Base-by-base conservation (phyloP, 2,888 invertebrate species). In the Vesta saturnalis region DNA sequence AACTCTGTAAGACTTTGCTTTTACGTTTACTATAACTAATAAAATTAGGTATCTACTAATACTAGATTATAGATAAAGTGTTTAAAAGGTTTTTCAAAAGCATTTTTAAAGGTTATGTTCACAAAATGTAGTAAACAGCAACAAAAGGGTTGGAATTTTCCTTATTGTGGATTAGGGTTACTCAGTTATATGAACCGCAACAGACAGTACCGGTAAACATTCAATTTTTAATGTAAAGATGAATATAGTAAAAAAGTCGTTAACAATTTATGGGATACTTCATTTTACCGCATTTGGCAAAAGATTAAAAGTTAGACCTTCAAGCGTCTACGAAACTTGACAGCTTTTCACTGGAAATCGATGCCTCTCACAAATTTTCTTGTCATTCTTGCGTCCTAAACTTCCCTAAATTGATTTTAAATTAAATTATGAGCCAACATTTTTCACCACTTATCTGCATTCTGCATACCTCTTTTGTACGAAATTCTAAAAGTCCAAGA, bases 371-470 rank as follows among this genome's bases (percentile, higher is more conserved):
- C 78, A 78, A 80, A 79, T 79, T 79, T 77, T 71, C 78, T 75
- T 78, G 81, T 80, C 80, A 77, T 73, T 75, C 73, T 73, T 74
- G 70, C 78, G 77, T 78, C 77, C 76, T 77, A 76, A 73, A 77
- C 76, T 78, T 77, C 66, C 71, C 77, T 71, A 80, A 79, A 79
- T 81, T 80, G 81, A 81, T 82, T 81, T 77, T 78, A 80, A 81
- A 81, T 81, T 79, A 81, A 82, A 81, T 82, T 82, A 81, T 80
- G 79, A 77, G 72, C 74, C 73, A 75, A 80, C 80, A 81, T 81
- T 82, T 81, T 81, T 81, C 79, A 80, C 68, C 77, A 78, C 79
- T 81, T 81, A 81, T 81, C 81, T 80, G 76, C 76, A 77, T 77
- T 78, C 77, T 74, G 78, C 80, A 79, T 78, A 74, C 77, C 73